Base-by-base conservation (phyloP, 2,113 vertebrate species). In the Neotoma lepida region DNA sequence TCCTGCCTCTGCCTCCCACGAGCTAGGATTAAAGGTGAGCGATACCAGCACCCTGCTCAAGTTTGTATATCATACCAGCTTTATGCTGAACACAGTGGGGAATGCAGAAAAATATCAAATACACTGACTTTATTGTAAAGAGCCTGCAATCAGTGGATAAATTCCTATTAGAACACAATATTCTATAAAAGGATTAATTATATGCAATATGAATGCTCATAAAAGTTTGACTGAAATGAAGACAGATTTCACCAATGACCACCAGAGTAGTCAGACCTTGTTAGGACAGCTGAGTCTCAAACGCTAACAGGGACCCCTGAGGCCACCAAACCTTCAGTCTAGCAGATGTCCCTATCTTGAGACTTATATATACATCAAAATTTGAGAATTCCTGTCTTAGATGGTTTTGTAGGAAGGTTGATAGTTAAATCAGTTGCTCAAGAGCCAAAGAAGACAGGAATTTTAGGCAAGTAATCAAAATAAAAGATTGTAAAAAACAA, bases 101-200 rank as follows among this genome's bases (percentile, higher is more conserved):
- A 85, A 94, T 63, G n/a, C 1, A 74, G 9, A 17, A 66, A 81
- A 81, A 58, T 54, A 88, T 58, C 12, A 90, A 77, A 68, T 24
- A 9, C 1, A 68, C 58, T 86, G 58, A 85, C 4, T 89, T 24
- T 13, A 58, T 51, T 64, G 6, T 46, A 68, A 78, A 95, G 4
- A 73, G 13, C 0, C 18, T 76, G 24, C 2, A 28, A 13, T 85
- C 64, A 76, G 15, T 18, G 18, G 64, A 77, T 88, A 94, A 24
- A 74, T 84, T 95, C 88, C 0, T 77, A 76, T 66, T 82, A 56
- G 17, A 68, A 73, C 4, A 86, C 93, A 90, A 86, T 86, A 86
- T 80, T 64, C 30, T 1, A 28, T 22, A n/a, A 71, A 64, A 39
- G 3, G 20, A 44, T 63, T 24, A 35, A 24, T 30, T 85, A 2